phyloP scores from a whole-genome alignment of 2,888 invertebrate genomes.

The Lumbricus terrestris region DNA sequence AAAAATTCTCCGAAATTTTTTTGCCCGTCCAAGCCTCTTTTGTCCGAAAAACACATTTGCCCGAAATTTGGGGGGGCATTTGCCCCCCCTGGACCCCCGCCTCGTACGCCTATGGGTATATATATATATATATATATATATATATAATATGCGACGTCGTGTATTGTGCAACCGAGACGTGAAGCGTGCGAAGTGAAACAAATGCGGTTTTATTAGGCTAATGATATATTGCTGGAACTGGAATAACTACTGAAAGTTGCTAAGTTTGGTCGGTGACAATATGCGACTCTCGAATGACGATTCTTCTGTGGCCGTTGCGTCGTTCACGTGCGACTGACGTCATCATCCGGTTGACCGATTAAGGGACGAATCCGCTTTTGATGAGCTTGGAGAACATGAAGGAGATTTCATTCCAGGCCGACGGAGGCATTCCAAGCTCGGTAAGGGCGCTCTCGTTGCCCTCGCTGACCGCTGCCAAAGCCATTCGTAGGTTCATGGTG shows the following conservation, averaged over 20 bases:
- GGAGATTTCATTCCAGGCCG: slow-evolving; percentile 36
- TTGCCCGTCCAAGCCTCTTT: too few species aligned
- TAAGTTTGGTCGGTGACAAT: background rate
- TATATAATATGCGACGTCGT: background rate
- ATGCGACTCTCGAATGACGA: background rate
- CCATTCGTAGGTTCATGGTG: slow-evolving; percentile 27
- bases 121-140: too few species aligned
- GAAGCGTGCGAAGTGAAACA: background rate
- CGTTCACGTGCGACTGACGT: background rate
- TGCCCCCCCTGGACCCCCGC: too few species aligned
- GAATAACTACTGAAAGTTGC: background rate
- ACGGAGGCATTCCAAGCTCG: slow-evolving; percentile 36
- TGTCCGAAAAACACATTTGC: too few species aligned
- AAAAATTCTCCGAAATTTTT: too few species aligned
- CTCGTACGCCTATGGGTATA: too few species aligned
- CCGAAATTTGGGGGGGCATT: too few species aligned
- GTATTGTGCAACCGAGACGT: too few species aligned
- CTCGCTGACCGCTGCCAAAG: slow-evolving; percentile 30
- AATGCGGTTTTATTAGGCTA: background rate
- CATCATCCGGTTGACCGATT: background rate
- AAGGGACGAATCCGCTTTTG: slow-evolving; percentile 35
- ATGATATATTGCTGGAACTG: background rate
- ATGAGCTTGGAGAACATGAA: slow-evolving; percentile 38
- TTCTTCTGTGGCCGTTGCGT: background rate
- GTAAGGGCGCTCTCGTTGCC: slow-evolving; percentile 33